Conservation (phyloP, 2,797 vertebrate species). For the Platalea minor region DNA sequence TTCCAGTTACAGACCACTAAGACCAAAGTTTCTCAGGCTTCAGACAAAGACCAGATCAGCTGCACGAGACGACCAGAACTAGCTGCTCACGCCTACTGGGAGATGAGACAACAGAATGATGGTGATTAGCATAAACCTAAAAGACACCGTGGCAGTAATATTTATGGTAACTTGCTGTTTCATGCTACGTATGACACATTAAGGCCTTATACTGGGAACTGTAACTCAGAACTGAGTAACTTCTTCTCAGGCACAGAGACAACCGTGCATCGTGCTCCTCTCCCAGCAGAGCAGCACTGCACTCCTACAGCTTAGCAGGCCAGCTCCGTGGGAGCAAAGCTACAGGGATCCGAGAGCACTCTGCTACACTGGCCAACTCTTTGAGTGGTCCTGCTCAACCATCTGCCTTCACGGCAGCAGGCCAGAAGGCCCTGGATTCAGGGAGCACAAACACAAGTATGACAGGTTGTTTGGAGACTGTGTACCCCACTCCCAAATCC, state of each 20-base stretch:
- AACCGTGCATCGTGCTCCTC: rapidly evolving
- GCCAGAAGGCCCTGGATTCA: neutral
- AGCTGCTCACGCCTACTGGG: neutral
- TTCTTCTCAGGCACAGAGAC: neutral
- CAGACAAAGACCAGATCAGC: neutral
- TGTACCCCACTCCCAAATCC: neutral
- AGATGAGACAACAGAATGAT: neutral
- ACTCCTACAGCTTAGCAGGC: neutral
- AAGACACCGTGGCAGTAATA: neutral
- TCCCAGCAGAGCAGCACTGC: neutral
- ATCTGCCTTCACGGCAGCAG: neutral
- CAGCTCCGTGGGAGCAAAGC: neutral
- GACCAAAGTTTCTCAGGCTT: neutral
- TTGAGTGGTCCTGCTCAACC: neutral
- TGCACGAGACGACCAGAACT: neutral
- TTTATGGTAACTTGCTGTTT: neutral
- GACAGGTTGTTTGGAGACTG: neutral
- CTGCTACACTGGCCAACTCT: neutral
- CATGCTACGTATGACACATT: rapidly evolving
- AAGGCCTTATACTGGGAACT: neutral
- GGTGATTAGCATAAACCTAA: neutral
- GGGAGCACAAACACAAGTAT: neutral
- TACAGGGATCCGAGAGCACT: neutral
- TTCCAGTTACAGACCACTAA: neutral
- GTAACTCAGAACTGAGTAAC: neutral